Conservation (phyloP, 2,888 invertebrate genomes). For the Drosophila neoperkinsi region DNA sequence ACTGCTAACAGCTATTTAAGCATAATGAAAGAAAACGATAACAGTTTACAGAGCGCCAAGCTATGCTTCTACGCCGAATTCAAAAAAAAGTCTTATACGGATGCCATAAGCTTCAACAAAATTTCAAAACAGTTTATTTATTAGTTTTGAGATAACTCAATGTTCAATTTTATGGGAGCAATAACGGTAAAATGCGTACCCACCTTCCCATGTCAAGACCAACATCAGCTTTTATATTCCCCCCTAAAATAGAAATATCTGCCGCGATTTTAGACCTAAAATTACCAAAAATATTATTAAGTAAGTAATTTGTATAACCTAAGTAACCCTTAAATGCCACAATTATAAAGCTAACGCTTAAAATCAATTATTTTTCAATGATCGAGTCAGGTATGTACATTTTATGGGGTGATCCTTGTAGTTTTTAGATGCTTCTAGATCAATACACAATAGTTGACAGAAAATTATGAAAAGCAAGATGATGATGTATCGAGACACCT, state of each 20-base stretch:
- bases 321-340: too few relatives aligned
- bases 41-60: not conserved
- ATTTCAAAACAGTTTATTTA: not conserved
- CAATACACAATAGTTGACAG: too few relatives aligned
- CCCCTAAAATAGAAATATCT: not conserved
- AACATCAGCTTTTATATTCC: not conserved
- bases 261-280: too few relatives aligned
- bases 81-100: not conserved
- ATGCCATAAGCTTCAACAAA: not conserved
- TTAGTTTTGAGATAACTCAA: not conserved
- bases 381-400: too few relatives aligned
- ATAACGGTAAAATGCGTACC: not conserved
- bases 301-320: too few relatives aligned
- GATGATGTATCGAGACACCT: too few relatives aligned
- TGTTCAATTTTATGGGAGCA: not conserved
- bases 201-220: not conserved
- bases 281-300: too few relatives aligned
- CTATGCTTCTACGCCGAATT: not conserved
- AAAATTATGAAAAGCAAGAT: too few relatives aligned
- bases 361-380: too few relatives aligned
- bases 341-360: too few relatives aligned
- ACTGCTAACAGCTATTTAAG: not conserved
- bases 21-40: not conserved
- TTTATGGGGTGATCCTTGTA: too few relatives aligned
- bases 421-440: too few relatives aligned